These are phyloP conservation scores for Lepisosteus osseus DNA, from an alignment of 2,113 vertebrate species.

Conservation along the genomic window DNA sequence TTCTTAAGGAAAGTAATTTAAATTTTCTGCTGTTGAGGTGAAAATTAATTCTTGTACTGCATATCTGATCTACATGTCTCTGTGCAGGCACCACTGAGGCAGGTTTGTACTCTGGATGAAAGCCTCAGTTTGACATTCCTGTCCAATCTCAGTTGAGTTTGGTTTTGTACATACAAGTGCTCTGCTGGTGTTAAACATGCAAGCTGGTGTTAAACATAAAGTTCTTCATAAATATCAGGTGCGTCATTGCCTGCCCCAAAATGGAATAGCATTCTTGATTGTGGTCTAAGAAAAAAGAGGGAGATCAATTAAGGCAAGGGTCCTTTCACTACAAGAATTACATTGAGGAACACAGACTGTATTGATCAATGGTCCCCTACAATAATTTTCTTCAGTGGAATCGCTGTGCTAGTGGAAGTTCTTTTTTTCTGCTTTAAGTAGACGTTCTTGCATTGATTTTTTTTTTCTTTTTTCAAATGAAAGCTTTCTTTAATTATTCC, in stretches of 20 bases:
- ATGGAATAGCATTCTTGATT: neutral
- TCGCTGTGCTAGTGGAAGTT: slow-evolving; percentile 1
- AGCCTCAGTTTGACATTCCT: too few species aligned
- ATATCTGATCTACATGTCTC: neutral
- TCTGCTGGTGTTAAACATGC: neutral
- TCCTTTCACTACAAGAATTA: slow-evolving; percentile 1
- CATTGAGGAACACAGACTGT: slow-evolving; percentile 22
- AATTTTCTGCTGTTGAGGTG: too few species aligned
- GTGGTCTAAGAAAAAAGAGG: slow-evolving; percentile 18
- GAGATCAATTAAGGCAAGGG: slow-evolving; percentile 21
- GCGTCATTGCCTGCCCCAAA: too few species aligned
- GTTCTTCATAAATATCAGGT: too few species aligned
- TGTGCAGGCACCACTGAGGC: neutral
- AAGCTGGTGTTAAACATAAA: neutral
- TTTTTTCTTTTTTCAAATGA: neutral
- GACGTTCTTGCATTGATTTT: slow-evolving; percentile 3
- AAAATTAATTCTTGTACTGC: neutral
- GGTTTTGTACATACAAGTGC: neutral
- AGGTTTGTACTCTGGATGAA: too few species aligned
- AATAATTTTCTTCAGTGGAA: slow-evolving; percentile 12
- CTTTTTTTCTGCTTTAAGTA: slow-evolving; percentile 9
- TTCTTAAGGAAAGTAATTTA: too few species aligned
- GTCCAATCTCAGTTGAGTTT: too few species aligned
- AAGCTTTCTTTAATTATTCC: slow-evolving; percentile 13
- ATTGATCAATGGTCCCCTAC: slow-evolving; percentile 32